Conservation (phyloP, 2,888 invertebrate genomes). For the Stenoptilia bipunctidactyla region DNA sequence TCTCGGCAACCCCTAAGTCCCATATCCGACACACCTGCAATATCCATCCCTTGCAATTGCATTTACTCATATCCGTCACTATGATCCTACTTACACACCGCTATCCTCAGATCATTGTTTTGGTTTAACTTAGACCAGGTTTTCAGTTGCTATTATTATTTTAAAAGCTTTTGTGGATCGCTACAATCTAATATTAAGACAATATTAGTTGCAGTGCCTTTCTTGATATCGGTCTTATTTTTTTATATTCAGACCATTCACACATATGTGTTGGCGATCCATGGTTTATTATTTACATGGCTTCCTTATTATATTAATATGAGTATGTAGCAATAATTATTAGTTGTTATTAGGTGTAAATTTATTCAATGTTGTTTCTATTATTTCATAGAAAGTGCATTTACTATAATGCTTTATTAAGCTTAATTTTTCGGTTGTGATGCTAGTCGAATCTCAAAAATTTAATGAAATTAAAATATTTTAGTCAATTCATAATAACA, state of each 20-base stretch:
- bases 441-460: constrained; percentile 19
- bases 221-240: constrained; percentile 11
- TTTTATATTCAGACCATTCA: constrained; percentile 7
- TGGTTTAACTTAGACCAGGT: constrained; percentile 57
- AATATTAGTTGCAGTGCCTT: constrained; percentile 53
- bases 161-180: constrained; percentile 28
- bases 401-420: constrained; percentile 18
- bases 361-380: too few species aligned
- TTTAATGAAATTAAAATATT: too few species aligned
- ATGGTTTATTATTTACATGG: constrained; percentile 16
- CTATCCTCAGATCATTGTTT: constrained; percentile 76
- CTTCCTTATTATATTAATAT: too few species aligned
- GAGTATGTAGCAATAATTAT: constrained; percentile 23
- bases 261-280: constrained; percentile 27
- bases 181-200: constrained; percentile 27
- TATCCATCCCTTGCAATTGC: constrained; percentile 76
- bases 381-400: too few species aligned
- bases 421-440: constrained; percentile 30
- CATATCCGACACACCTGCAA: constrained; percentile 62
- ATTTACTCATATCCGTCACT: constrained; percentile 75
- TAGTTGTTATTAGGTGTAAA: constrained; percentile 5
- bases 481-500: too few species aligned
- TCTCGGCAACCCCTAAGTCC: constrained; percentile 61
- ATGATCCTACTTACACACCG: constrained; percentile 76
- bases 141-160: constrained; percentile 11